Evolutionary conservation across 2,113 vertebrate genomes (phyloP).

Genomic region (Pipra filicauda): DNA sequence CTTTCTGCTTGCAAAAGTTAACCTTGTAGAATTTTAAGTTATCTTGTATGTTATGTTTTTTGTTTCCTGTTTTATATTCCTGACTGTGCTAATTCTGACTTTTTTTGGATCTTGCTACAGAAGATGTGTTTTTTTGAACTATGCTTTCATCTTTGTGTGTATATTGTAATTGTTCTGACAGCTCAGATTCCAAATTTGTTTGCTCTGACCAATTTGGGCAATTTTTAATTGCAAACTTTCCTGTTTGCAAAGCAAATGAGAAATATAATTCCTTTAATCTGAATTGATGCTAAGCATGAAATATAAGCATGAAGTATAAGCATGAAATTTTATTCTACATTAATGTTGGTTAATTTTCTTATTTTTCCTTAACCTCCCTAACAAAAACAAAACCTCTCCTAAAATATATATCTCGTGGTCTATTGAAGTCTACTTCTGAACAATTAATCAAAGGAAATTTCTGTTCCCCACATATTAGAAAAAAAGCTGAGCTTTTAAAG

Average conservation of each 20-base stretch:
- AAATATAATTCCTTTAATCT: slow-evolving; percentile 10
- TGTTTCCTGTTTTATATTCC: slow-evolving; percentile 74
- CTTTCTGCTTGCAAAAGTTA: slow-evolving; percentile 73
- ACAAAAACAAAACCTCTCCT: not conserved
- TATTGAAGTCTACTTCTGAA: not conserved
- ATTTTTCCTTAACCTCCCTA: not conserved
- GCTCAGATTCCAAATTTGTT: slow-evolving; percentile 48
- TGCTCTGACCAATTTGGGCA: slow-evolving; percentile 33
- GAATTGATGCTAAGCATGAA: not conserved
- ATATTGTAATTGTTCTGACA: slow-evolving; percentile 54
- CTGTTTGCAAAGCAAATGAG: slow-evolving; percentile 20
- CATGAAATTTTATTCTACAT: not conserved
- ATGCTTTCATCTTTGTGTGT: slow-evolving; percentile 68
- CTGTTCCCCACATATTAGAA: not conserved
- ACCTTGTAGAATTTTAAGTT: slow-evolving; percentile 66
- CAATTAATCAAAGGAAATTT: not conserved
- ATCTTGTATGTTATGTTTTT: slow-evolving; percentile 68
- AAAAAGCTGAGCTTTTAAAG: not conserved
- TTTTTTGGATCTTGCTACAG: slow-evolving; percentile 58
- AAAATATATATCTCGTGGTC: not conserved
- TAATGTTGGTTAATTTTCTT: not conserved
- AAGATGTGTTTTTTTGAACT: slow-evolving; percentile 45
- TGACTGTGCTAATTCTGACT: slow-evolving; percentile 67
- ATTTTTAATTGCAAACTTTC: slow-evolving; percentile 12
- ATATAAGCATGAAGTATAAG: not conserved